These are phyloP conservation scores for Rostratula benghalensis DNA, from an alignment of 2,113 vertebrate species.

Conservation along the genomic window DNA sequence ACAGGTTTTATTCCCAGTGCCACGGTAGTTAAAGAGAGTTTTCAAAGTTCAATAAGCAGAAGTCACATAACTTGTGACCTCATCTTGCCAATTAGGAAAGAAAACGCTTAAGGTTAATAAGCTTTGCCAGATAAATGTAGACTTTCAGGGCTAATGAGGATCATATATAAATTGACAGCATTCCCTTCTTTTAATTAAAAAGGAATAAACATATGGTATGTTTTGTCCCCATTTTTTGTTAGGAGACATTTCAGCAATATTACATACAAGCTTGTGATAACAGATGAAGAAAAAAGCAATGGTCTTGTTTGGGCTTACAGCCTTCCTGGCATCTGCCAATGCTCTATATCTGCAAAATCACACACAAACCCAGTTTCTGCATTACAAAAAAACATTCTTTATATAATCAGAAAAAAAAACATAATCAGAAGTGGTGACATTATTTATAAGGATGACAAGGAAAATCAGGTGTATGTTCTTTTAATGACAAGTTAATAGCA, in stretches of 20 bases:
- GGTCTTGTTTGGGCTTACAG: background rate
- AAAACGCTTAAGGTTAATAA: slow-evolving; percentile 22
- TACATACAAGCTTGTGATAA: background rate
- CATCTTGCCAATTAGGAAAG: slow-evolving; percentile 41
- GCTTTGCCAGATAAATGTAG: slow-evolving; percentile 11
- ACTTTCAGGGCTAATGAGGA: slow-evolving; percentile 37
- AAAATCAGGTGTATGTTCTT: background rate
- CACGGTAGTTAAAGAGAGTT: background rate
- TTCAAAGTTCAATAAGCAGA: slow-evolving; percentile 27
- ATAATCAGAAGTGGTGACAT: background rate
- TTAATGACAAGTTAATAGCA: background rate
- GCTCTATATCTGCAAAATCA: background rate
- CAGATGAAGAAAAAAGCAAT: background rate
- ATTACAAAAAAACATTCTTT: background rate
- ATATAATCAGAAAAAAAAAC: background rate
- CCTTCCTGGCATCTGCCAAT: background rate
- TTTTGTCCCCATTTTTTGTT: background rate
- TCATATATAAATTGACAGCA: slow-evolving; percentile 24
- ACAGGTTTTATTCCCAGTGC: slow-evolving; percentile 11
- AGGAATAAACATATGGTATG: background rate
- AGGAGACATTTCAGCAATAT: background rate
- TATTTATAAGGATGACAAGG: background rate
- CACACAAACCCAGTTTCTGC: background rate
- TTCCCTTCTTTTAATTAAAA: slow-evolving; percentile 21
- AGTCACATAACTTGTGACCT: slow-evolving; percentile 26